Conservation (phyloP, 37 sponge, comb jelly and placozoan species). For the Oscarella lobularis region DNA sequence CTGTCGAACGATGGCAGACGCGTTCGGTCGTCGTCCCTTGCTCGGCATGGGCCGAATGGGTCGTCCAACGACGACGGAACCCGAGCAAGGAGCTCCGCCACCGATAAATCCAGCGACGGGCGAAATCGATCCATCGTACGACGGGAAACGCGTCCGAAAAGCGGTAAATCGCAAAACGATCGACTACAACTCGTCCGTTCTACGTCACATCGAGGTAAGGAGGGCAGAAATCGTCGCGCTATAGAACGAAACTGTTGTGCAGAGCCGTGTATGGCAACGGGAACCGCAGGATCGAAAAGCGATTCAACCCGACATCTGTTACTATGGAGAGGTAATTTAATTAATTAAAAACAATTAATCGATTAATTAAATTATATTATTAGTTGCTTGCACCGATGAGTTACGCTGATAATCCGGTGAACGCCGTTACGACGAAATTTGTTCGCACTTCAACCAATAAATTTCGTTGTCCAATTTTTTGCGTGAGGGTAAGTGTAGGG, state of each 20-base stretch:
- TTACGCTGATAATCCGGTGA: constrained; percentile 47
- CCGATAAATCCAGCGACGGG: too few species aligned
- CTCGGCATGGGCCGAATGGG: too few species aligned
- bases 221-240: not conserved
- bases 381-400: constrained; percentile 22
- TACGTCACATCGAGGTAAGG: constrained; percentile 68
- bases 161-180: constrained; percentile 47
- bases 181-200: constrained; percentile 64
- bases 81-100: too few species aligned
- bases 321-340: constrained; percentile 7
- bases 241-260: not conserved
- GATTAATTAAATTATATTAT: constrained; percentile 13
- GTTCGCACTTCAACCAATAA: constrained; percentile 75
- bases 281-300: constrained; percentile 40
- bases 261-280: constrained; percentile 75
- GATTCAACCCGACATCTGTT: constrained; percentile 51
- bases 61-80: too few species aligned
- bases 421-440: constrained; percentile 82
- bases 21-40: too few species aligned
- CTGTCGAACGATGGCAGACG: too few species aligned
- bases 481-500: constrained; percentile 53
- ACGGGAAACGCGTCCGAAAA: constrained; percentile 25
- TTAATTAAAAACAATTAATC: not conserved
- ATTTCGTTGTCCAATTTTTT: constrained; percentile 82
- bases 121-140: too few species aligned